A percentile compares a stretch with the other conserved stretches of the same genome.
These are phyloP conservation scores for Heliconius ismenius DNA, from an alignment of 2,888 invertebrate species.

Conservation along the genomic window DNA sequence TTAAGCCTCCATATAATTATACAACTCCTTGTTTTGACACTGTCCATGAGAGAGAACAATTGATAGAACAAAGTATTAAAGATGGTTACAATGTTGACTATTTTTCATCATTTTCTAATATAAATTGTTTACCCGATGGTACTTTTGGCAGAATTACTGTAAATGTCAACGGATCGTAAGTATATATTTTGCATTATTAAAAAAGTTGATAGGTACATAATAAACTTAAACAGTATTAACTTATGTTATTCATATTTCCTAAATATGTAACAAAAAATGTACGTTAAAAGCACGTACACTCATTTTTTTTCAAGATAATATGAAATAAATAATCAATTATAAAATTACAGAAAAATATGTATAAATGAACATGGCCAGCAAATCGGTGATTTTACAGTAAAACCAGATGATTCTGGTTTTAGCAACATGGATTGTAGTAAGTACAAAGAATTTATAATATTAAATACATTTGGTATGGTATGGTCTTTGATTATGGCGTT, in stretches of 20 bases:
- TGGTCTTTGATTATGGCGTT: too few species aligned
- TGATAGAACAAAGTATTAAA: conserved; percentile 56
- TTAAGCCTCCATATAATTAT: conserved; percentile 61
- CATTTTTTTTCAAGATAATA: neutral
- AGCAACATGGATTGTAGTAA: conserved; percentile 84
- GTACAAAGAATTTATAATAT: conserved; percentile 50
- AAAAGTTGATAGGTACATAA: neutral
- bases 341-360: conserved; percentile 79
- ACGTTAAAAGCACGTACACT: neutral
- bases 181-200: conserved; percentile 30
- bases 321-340: neutral
- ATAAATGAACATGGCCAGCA: conserved; percentile 79
- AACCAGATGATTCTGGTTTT: conserved; percentile 63
- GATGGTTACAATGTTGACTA: conserved; percentile 66
- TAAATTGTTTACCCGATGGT: conserved; percentile 68
- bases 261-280: neutral
- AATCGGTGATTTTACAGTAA: conserved; percentile 76
- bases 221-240: neutral
- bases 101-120: conserved; percentile 50
- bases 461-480: neutral
- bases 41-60: conserved; percentile 50
- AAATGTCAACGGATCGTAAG: conserved; percentile 61
- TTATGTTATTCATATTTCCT: neutral
- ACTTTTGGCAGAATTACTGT: conserved; percentile 57
- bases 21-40: conserved; percentile 64